Evolutionary conservation across 2,888 invertebrate species (phyloP).

Genomic region (Drosophila monieri): DNA sequence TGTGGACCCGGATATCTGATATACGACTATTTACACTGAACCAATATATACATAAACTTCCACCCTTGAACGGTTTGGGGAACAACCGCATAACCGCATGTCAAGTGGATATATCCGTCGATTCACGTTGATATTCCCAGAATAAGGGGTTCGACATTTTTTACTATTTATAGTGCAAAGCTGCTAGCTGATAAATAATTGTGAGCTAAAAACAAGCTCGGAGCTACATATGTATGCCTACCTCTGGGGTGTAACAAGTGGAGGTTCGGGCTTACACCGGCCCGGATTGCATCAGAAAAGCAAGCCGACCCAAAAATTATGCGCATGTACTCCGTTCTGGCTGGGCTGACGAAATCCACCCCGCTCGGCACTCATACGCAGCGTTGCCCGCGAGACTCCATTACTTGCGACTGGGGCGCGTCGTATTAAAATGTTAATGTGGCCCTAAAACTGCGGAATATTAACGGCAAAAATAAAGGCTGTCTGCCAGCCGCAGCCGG

Average conservation of each 20-base stretch:
- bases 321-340: not conserved
- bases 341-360: constrained; percentile 63
- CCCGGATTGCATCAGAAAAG: not conserved
- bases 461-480: constrained; percentile 41
- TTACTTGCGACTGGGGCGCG: constrained; percentile 60
- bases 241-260: not conserved
- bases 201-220: not conserved
- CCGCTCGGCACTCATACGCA: constrained; percentile 57
- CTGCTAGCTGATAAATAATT: not conserved
- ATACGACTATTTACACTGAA: constrained; percentile 16
- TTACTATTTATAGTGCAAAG: not conserved
- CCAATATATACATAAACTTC: constrained; percentile 5
- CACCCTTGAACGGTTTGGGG: constrained; percentile 24
- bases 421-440: constrained; percentile 78
- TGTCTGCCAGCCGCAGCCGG: constrained; percentile 13
- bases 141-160: not conserved
- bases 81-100: constrained; percentile 45
- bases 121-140: constrained; percentile 2
- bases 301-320: not conserved
- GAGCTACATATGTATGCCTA: not conserved
- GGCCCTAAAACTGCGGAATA: constrained; percentile 61
- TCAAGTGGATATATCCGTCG: constrained; percentile 37
- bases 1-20: constrained; percentile 29
- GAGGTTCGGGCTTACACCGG: not conserved
- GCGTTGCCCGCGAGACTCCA: constrained; percentile 55